Conservation (phyloP, 2,113 vertebrate genomes). For the Hypomesus transpacificus region DNA sequence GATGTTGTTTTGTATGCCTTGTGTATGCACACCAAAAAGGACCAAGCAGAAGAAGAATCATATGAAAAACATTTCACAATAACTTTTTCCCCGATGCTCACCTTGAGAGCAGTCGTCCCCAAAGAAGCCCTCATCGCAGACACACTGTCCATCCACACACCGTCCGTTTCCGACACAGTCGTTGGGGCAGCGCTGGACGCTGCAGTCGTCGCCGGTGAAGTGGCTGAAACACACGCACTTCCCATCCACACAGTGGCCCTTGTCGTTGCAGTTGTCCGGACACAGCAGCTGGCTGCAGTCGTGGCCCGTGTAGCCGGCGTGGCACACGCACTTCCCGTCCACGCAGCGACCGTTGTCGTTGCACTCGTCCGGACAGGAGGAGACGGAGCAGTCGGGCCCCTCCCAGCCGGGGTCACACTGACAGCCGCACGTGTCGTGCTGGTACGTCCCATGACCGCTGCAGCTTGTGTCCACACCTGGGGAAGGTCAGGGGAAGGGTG, state of each 20-base stretch:
- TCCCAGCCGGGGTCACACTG: conserved; percentile 80
- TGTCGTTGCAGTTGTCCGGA: conserved; percentile 77
- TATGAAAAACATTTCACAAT: too few relatives aligned
- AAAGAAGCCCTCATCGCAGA: conserved; percentile 79
- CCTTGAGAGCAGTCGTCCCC: conserved; percentile 81
- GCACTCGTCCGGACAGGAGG: conserved; percentile 79
- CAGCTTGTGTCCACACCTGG: conserved; percentile 69
- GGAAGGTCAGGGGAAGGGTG: background rate
- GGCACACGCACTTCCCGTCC: conserved; percentile 74
- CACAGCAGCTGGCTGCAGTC: conserved; percentile 76
- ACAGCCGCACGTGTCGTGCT: conserved; percentile 71
- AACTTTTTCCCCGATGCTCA: conserved; percentile 48
- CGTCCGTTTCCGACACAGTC: conserved; percentile 79
- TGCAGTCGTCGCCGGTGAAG: conserved; percentile 77
- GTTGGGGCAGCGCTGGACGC: conserved; percentile 68
- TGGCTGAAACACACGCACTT: conserved; percentile 75
- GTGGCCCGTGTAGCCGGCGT: conserved; percentile 68
- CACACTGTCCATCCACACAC: conserved; percentile 80
- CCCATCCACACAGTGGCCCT: conserved; percentile 76
- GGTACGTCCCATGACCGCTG: conserved; percentile 74
- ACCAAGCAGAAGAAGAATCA: too few relatives aligned
- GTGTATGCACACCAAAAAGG: too few relatives aligned
- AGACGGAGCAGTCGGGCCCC: conserved; percentile 74
- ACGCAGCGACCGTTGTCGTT: conserved; percentile 74
- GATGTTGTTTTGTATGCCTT: too few relatives aligned